A percentile compares a stretch with the other conserved stretches of the same genome.
Conservation (phyloP, 2,888 invertebrate species). For the Drosophila fulvimacula region DNA sequence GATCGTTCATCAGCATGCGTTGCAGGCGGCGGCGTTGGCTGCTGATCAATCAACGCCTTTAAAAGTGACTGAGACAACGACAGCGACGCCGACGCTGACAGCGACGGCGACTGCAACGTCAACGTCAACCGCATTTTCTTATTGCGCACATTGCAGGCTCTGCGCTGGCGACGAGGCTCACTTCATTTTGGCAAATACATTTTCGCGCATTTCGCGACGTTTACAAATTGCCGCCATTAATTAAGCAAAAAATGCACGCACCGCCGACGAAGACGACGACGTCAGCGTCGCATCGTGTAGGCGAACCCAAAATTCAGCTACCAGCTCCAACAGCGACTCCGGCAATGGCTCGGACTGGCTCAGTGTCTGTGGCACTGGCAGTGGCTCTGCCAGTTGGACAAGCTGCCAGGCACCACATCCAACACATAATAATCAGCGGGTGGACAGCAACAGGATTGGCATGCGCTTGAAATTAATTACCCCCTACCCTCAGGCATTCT, state of each 20-base stretch:
- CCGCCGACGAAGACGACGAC: constrained; percentile 39
- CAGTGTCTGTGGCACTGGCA: constrained; percentile 7
- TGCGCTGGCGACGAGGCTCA: neutral
- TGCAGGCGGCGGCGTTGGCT: constrained; percentile 52
- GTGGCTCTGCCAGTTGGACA: constrained; percentile 2
- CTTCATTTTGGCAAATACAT: constrained; percentile 76
- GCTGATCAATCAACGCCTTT: constrained; percentile 83
- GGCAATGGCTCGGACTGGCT: neutral
- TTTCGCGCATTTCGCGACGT: constrained; percentile 79
- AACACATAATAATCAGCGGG: constrained; percentile 81
- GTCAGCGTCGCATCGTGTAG: constrained; percentile 46
- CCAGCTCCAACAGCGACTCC: constrained; percentile 44
- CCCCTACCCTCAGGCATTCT: constrained; percentile 40
- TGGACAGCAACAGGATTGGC: constrained; percentile 77
- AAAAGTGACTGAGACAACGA: constrained; percentile 48
- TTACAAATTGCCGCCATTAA: constrained; percentile 83
- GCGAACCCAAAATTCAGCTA: constrained; percentile 72
- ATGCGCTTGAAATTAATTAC: constrained; percentile 80
- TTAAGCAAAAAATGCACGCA: constrained; percentile 78
- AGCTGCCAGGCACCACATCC: constrained; percentile 44
- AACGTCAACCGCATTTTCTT: constrained; percentile 63
- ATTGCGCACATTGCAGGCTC: constrained; percentile 55
- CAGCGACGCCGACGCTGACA: constrained; percentile 18
- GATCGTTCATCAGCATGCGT: constrained; percentile 74
- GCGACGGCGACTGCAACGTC: constrained; percentile 3